Base-by-base conservation (phyloP, 23 tunicate genomes). In the Pegea sp. region DNA sequence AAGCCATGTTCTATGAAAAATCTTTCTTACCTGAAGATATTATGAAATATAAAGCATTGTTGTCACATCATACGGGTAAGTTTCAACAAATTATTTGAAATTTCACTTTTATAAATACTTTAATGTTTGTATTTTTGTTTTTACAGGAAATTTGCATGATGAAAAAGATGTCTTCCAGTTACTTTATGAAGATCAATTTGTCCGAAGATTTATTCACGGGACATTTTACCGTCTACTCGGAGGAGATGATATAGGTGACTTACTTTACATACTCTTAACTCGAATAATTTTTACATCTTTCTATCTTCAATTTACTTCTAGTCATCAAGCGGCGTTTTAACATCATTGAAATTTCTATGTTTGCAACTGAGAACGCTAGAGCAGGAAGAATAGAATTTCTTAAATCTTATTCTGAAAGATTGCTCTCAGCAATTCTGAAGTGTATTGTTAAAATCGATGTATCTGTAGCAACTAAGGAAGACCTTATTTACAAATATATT, bases 101-200 rank as follows among this genome's bases (percentile, higher is more conserved):
- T 8, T 16, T 8, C 46, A 38, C 16, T 38, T 11, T 38, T 11
- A 38, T 8, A 38, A 8, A 38, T 38, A 8, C 46, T 38, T 11
- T 16, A 38, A 8, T 38, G 46, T 38, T 38, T 16, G 16, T 8
- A 38, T 11, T 38, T 8, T 16, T 38, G 46, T 38, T 38, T 11
- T 38, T 48, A 2, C 13, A 71, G 77, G 68, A 22, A 54, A 71
- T 26, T 44, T 71, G 3, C 69, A 62, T 33, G 69, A 53, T 11
- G 77, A 71, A 43, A 30, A 44, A 3, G 68, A 33, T 46, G 56
- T 63, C 2, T 34, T 46, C 26, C 58, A 67, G n/a, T 24, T 58
- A 22, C 44, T 44, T 48, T 71, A 62, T 44, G 77, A 71, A 54
- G 77, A 71, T 30, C 43, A 31, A n/a, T 71, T 71, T 24, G 54